Percentiles rank a stretch among this genome's conserved stretches.
phyloP scores from a whole-genome alignment of 2,888 invertebrate genomes.

The Deroplatys truncata region DNA sequence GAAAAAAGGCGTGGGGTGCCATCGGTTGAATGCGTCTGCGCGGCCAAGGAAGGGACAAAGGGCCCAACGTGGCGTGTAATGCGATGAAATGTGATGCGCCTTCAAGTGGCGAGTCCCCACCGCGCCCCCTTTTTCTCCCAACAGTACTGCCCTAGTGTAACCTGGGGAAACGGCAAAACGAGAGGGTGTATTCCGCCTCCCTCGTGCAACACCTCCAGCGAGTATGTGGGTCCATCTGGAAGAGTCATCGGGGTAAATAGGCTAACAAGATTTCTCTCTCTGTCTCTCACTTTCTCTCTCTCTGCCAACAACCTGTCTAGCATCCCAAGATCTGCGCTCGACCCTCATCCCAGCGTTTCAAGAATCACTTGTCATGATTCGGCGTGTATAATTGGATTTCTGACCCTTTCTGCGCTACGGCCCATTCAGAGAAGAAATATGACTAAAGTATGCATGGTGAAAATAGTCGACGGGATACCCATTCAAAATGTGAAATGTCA shows the following conservation, averaged over 20 bases:
- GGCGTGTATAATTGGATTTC: not conserved
- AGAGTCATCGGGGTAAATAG: not conserved
- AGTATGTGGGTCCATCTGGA: not conserved
- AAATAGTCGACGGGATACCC: not conserved
- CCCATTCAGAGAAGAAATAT: not conserved
- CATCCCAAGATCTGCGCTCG: not conserved
- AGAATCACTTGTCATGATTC: not conserved
- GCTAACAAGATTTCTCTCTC: not conserved
- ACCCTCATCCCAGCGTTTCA: not conserved
- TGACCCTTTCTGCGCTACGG: not conserved
- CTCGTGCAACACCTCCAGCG: not conserved
- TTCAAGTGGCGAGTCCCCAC: slow-evolving; percentile 12
- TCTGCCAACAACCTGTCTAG: not conserved
- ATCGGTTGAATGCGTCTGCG: slow-evolving; percentile 10
- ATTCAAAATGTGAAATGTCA: not conserved
- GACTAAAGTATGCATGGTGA: not conserved
- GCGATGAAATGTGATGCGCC: slow-evolving; percentile 28
- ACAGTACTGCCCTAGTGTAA: not conserved
- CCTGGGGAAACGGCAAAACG: not conserved
- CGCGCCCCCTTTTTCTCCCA: not conserved
- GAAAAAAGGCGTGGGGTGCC: not conserved
- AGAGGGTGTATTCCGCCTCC: not conserved
- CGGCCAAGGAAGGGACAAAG: slow-evolving; percentile 24
- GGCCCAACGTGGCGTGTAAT: slow-evolving; percentile 25
- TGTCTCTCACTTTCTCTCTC: not conserved